Base-by-base conservation (phyloP, 2,888 invertebrate species). In the Dasysyrphus albostriatus region DNA sequence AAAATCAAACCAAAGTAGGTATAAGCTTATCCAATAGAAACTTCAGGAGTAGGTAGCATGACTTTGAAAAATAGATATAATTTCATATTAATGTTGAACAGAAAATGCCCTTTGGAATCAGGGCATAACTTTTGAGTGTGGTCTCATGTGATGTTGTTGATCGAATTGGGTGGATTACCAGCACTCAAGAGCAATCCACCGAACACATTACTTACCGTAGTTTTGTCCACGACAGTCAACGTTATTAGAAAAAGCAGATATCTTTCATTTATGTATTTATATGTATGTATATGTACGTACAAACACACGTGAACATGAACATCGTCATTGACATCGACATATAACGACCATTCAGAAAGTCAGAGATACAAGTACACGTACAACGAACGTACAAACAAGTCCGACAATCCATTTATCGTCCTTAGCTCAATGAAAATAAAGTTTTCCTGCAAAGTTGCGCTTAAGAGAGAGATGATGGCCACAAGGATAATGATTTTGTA, bases 401-500 rank as follows among this genome's bases (percentile, higher is more conserved):
- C 19, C 9, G 19, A 29, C 39, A 54, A 54, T 69, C 39, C 12
- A 54, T 39, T 51, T 51, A 69, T 39, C 51, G n/a, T 49, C 34
- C 34, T 54, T 39, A 51, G 54, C 49, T 54, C 37, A 69, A 42
- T 39, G 37, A 69, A 69, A 51, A 42, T 29, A 69, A 69, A 69
- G 24, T 69, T 69, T 67, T 49, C 47, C 67, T 37, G 67, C 14
- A 67, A 67, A 67, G 49, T 67, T 67, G 34, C 32, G 69, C 39
- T 54, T 54, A 9, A n/a, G 37, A 24, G 37, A 24, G 24, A 10
- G 69, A 69, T 54, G 69, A 42, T 39, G 51, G 29, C 69, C 54
- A 69, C 54, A 69, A 69, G 24, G 54, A 69, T 69, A 54, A 69
- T 69, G 51, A 69, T 69, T 69, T 69, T 69, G 69, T 69, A 39